phyloP scores from a whole-genome alignment of 2,113 vertebrate species.

The Entomyzon cyanotis region DNA sequence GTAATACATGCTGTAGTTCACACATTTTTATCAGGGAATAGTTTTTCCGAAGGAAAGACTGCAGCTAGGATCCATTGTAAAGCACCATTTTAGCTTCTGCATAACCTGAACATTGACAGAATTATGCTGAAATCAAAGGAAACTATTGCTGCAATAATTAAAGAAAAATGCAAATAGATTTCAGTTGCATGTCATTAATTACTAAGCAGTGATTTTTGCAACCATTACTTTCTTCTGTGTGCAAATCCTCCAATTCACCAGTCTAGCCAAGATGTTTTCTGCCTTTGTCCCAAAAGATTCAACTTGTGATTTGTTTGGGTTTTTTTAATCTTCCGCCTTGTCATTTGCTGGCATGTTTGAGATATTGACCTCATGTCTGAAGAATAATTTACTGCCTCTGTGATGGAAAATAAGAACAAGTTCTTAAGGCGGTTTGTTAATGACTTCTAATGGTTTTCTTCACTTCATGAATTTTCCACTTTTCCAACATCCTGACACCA shows the following conservation, averaged over 20 bases:
- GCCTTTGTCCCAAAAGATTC: conserved; percentile 58
- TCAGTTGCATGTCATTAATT: background rate
- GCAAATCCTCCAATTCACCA: background rate
- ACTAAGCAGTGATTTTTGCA: conserved; percentile 21
- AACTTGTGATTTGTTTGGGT: background rate
- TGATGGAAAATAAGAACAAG: conserved; percentile 5
- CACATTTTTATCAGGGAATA: background rate
- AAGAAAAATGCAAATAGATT: background rate
- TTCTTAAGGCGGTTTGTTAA: background rate
- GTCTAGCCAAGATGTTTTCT: conserved; percentile 35
- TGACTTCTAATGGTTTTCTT: background rate
- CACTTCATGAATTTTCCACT: background rate
- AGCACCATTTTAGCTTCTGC: background rate
- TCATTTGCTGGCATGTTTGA: conserved; percentile 43
- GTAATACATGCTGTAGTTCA: background rate
- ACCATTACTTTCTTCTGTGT: background rate
- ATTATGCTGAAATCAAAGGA: background rate
- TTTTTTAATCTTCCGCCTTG: background rate
- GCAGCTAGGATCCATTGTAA: background rate
- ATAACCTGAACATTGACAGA: background rate
- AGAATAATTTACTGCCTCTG: conserved; percentile 2
- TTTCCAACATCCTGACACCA: background rate
- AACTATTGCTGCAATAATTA: background rate
- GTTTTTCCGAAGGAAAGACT: background rate
- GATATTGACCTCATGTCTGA: background rate